These are phyloP conservation scores for Daktulosphaira vitifoliae DNA, from an alignment of 1,140 invertebrate genomes.

Conservation along the genomic window DNA sequence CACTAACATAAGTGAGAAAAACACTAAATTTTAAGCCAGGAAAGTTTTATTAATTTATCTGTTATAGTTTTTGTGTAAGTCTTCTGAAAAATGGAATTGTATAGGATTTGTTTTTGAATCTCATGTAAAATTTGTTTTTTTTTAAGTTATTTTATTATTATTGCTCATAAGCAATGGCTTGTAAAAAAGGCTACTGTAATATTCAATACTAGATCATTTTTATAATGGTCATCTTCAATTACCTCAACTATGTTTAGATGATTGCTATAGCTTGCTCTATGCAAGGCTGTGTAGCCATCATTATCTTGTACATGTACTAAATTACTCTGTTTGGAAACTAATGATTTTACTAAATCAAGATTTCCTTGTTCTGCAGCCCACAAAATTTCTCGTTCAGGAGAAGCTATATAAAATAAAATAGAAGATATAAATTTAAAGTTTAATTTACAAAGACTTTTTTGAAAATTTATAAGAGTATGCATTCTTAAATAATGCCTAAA, in stretches of 20 bases:
- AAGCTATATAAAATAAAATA: conserved; percentile 46
- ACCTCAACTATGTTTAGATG: conserved; percentile 67
- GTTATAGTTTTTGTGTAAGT: too few species aligned
- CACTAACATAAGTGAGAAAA: too few species aligned
- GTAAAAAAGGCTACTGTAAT: too few species aligned
- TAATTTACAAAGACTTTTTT: too few species aligned
- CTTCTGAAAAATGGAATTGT: too few species aligned
- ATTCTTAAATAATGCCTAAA: too few species aligned
- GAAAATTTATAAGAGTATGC: too few species aligned
- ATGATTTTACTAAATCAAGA: conserved; percentile 53
- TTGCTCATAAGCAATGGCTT: too few species aligned
- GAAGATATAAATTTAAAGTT: background rate
- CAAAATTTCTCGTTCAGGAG: conserved; percentile 58
- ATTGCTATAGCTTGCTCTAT: conserved; percentile 85
- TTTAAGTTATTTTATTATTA: too few species aligned
- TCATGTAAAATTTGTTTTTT: background rate
- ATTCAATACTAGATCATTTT: background rate
- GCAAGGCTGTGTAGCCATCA: conserved; percentile 86
- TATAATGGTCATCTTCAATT: conserved; percentile 30
- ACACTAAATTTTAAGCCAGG: too few species aligned
- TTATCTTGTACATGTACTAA: conserved; percentile 64
- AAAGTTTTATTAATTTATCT: too few species aligned
- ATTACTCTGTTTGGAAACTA: conserved; percentile 53
- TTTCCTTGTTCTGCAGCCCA: conserved; percentile 76
- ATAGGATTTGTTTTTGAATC: background rate